These are phyloP conservation scores for Palythoa heliodiscus DNA, from an alignment of 92 coral and sea anemone species.

Conservation along the genomic window DNA sequence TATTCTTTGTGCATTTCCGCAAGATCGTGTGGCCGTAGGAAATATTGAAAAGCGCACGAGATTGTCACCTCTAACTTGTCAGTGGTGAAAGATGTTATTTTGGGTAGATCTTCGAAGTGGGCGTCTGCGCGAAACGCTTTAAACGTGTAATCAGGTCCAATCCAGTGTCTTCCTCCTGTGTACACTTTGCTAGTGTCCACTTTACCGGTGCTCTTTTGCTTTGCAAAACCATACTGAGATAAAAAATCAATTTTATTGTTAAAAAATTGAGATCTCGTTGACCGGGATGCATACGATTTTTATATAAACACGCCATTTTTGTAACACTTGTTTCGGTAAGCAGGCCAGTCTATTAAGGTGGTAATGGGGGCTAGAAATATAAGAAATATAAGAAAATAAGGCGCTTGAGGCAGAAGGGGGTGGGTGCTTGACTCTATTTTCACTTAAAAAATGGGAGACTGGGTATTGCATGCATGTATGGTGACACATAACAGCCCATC, in stretches of 20 bases:
- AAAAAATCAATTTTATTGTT: background rate
- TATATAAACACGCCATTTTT: too few species aligned
- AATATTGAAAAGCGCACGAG: slow-evolving; percentile 73
- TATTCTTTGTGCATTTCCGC: slow-evolving; percentile 72
- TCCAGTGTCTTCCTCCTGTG: slow-evolving; percentile 65
- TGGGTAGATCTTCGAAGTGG: slow-evolving; percentile 56
- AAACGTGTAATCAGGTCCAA: slow-evolving; percentile 81
- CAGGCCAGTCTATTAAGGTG: too few species aligned
- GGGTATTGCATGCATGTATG: too few species aligned
- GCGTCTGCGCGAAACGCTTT: slow-evolving; percentile 71
- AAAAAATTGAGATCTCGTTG: background rate
- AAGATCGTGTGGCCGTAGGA: slow-evolving; percentile 64
- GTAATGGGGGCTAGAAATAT: too few species aligned
- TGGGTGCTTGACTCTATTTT: too few species aligned
- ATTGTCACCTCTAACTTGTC: slow-evolving; percentile 72
- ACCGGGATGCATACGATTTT: background rate
- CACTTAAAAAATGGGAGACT: too few species aligned
- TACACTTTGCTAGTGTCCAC: slow-evolving; percentile 65
- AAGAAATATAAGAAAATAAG: too few species aligned
- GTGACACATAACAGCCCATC: too few species aligned
- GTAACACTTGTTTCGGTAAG: too few species aligned
- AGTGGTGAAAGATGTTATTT: slow-evolving; percentile 60
- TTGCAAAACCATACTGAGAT: slow-evolving; percentile 63
- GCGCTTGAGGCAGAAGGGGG: too few species aligned
- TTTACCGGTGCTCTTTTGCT: slow-evolving; percentile 72